phyloP scores from a whole-genome alignment of 1,140 invertebrate species.

The Drosophila pseudoobscura region DNA sequence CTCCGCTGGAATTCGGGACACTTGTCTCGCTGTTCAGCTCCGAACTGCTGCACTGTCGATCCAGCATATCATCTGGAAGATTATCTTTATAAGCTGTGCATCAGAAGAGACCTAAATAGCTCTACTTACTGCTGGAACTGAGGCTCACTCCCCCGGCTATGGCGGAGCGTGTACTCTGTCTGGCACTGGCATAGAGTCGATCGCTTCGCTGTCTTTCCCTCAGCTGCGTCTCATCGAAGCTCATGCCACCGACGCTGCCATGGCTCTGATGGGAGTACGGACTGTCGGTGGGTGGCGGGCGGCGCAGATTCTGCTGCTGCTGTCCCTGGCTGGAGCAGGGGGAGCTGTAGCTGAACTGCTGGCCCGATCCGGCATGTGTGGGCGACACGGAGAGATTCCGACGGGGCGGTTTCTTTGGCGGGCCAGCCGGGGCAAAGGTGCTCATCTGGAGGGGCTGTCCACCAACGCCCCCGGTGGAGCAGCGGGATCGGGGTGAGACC shows the following conservation, averaged over 20 bases:
- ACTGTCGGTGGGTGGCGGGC: conserved; percentile 69
- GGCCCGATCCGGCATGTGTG: conserved; percentile 66
- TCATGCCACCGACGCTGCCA: conserved; percentile 77
- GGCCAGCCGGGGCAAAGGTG: conserved; percentile 86
- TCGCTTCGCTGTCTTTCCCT: conserved; percentile 68
- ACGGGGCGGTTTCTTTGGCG: conserved; percentile 94
- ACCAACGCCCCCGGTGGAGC: conserved; percentile 69
- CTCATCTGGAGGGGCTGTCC: conserved; percentile 64
- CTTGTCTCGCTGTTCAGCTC: conserved; percentile 74
- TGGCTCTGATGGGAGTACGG: conserved; percentile 77
- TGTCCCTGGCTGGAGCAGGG: conserved; percentile 67
- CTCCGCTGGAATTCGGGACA: conserved; percentile 68
- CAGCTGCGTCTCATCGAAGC: conserved; percentile 75
- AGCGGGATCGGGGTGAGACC: conserved; percentile 74
- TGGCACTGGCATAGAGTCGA: conserved; percentile 72
- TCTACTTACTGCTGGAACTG: conserved; percentile 69
- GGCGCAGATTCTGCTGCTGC: conserved; percentile 33
- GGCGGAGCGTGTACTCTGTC: conserved; percentile 71
- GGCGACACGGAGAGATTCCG: conserved; percentile 93
- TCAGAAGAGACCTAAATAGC: background rate
- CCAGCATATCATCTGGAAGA: conserved; percentile 70
- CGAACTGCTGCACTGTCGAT: conserved; percentile 69
- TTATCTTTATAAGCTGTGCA: background rate
- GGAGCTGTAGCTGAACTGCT: conserved; percentile 74
- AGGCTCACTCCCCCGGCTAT: conserved; percentile 60